phyloP scores from a whole-genome alignment of 2,113 vertebrate genomes.

The Tychaedon coryphoeus region DNA sequence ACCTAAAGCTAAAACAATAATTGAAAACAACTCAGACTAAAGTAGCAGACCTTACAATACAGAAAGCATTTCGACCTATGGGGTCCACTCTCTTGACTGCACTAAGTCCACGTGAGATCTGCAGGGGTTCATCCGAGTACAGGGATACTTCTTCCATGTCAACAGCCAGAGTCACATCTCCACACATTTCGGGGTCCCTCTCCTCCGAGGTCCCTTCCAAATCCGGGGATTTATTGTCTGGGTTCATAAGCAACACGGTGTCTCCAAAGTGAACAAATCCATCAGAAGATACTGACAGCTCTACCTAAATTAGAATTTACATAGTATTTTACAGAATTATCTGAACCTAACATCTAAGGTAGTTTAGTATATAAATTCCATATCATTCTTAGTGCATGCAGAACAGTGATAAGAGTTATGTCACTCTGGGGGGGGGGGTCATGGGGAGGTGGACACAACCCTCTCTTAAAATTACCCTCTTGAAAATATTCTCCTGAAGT shows the following conservation, averaged over 20 bases:
- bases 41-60: conserved; percentile 77
- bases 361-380: neutral
- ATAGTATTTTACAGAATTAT: neutral
- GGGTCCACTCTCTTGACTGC: conserved; percentile 53
- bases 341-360: neutral
- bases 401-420: neutral
- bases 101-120: conserved; percentile 73
- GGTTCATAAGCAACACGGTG: conserved; percentile 82
- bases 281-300: conserved; percentile 76
- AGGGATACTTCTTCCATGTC: conserved; percentile 69
- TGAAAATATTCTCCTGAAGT: conserved; percentile 76
- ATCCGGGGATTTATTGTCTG: neutral
- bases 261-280: conserved; percentile 85
- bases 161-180: conserved; percentile 70
- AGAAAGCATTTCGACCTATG: conserved; percentile 77
- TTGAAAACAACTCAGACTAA: neutral
- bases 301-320: conserved; percentile 62
- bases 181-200: neutral
- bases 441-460: neutral
- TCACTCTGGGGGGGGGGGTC: rapidly evolving
- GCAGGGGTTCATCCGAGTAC: neutral
- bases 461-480: conserved; percentile 70
- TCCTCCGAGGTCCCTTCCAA: neutral
- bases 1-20: neutral
- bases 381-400: neutral